Evolutionary conservation across 2,113 vertebrate genomes (phyloP).

Genomic region (Anarrhichthys ocellatus): DNA sequence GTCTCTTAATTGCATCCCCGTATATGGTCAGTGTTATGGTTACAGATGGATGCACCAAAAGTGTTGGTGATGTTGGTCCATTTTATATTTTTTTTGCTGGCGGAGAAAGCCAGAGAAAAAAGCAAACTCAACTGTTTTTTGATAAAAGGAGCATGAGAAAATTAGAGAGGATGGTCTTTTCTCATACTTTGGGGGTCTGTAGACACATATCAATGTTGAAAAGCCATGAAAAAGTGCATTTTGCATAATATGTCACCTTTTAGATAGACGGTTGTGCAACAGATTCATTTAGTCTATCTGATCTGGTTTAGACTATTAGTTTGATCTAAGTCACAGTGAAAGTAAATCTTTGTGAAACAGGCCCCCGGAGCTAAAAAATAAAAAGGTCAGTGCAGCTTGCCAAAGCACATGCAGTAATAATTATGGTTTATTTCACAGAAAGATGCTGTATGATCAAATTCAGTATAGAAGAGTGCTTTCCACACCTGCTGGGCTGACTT

Average conservation of each 20-base stretch:
- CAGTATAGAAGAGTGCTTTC: neutral
- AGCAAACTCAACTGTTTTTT: too few relatives aligned
- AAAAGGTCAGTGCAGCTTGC: neutral
- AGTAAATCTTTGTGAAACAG: neutral
- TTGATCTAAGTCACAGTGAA: neutral
- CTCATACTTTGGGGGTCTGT: too few relatives aligned
- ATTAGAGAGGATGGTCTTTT: too few relatives aligned
- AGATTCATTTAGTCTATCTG: neutral
- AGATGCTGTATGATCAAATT: neutral
- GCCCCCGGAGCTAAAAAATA: neutral
- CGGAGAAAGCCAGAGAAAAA: too few relatives aligned
- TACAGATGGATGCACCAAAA: too few relatives aligned
- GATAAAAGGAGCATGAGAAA: too few relatives aligned
- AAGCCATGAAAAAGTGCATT: neutral
- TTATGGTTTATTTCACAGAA: neutral
- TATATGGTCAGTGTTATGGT: too few relatives aligned
- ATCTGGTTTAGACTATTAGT: neutral
- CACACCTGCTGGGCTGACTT: slow-evolving; percentile 55
- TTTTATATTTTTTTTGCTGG: too few relatives aligned
- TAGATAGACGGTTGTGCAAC: neutral
- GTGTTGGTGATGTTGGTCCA: too few relatives aligned
- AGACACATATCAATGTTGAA: neutral
- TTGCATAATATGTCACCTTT: neutral
- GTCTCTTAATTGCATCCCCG: too few relatives aligned
- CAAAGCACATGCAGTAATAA: neutral